Conservation (phyloP, 1,140 invertebrate species). For the Habropoda laboriosa region DNA sequence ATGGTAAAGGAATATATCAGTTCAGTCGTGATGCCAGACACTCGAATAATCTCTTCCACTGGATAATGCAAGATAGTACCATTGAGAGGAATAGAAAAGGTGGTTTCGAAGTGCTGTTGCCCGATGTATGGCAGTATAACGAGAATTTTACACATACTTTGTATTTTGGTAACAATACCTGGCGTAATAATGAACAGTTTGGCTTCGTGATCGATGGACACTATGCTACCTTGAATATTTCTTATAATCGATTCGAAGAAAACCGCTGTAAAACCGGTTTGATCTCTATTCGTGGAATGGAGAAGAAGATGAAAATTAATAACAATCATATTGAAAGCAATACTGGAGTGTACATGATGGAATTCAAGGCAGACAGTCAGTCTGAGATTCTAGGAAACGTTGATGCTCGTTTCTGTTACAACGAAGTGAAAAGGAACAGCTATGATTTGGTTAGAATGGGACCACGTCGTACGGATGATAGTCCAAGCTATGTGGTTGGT, state of each 20-base stretch:
- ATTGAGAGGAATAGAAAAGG: conserved; percentile 92
- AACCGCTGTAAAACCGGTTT: conserved; percentile 93
- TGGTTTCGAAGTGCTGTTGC: conserved; percentile 92
- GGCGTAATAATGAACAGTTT: conserved; percentile 93
- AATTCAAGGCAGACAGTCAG: conserved; percentile 95
- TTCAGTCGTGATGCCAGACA: conserved; percentile 94
- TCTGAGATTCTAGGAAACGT: conserved; percentile 95
- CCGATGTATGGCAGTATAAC: conserved; percentile 97
- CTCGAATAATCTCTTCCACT: conserved; percentile 97
- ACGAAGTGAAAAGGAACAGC: conserved; percentile 89
- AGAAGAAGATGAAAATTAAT: conserved; percentile 95
- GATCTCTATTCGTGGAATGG: conserved; percentile 95
- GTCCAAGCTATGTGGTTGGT: conserved; percentile 92
- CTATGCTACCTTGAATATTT: conserved; percentile 92
- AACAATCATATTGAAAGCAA: conserved; percentile 91
- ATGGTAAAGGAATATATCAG: conserved; percentile 92
- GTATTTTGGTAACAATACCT: conserved; percentile 92
- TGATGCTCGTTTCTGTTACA: conserved; percentile 89
- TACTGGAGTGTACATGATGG: conserved; percentile 91
- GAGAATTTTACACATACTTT: conserved; percentile 96
- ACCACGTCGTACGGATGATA: conserved; percentile 78
- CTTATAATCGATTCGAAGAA: conserved; percentile 91
- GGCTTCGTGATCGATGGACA: conserved; percentile 94
- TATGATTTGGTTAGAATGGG: conserved; percentile 70
- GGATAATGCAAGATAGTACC: conserved; percentile 93